Conservation (phyloP, 35 echinoderm and acorn worm genomes). For the Ptychodera flava region DNA sequence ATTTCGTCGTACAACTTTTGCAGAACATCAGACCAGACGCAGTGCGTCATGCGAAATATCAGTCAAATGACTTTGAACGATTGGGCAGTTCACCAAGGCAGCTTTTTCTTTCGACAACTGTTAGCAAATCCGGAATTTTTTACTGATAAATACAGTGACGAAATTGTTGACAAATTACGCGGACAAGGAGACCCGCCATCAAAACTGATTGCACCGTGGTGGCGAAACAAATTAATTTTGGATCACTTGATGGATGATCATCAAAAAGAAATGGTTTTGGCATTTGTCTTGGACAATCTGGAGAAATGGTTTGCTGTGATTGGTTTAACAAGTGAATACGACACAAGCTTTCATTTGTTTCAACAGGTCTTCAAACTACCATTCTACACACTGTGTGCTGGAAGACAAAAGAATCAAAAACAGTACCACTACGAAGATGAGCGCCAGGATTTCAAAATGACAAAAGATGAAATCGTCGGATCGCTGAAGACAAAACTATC, state of each 20-base stretch:
- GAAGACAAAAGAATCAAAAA: neutral
- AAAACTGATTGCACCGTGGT: neutral
- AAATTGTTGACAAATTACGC: neutral
- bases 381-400: slow-evolving; percentile 9
- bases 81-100: slow-evolving; percentile 40
- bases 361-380: slow-evolving; percentile 7
- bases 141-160: neutral
- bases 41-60: neutral
- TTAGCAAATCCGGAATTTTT: slow-evolving; percentile 37
- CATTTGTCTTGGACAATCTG: neutral
- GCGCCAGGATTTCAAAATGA: neutral
- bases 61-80: slow-evolving; percentile 13
- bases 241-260: neutral
- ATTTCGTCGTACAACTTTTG: slow-evolving; percentile 38
- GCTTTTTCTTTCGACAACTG: slow-evolving; percentile 31
- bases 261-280: neutral
- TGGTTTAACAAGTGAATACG: slow-evolving; percentile 28
- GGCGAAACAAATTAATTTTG: neutral
- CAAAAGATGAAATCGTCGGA: neutral
- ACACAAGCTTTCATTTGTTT: slow-evolving; percentile 16
- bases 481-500: neutral
- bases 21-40: slow-evolving; percentile 3
- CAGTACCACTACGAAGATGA: neutral
- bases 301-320: slow-evolving; percentile 25
- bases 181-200: neutral